Conservation (phyloP, 2,113 vertebrate species). For the Parus major region DNA sequence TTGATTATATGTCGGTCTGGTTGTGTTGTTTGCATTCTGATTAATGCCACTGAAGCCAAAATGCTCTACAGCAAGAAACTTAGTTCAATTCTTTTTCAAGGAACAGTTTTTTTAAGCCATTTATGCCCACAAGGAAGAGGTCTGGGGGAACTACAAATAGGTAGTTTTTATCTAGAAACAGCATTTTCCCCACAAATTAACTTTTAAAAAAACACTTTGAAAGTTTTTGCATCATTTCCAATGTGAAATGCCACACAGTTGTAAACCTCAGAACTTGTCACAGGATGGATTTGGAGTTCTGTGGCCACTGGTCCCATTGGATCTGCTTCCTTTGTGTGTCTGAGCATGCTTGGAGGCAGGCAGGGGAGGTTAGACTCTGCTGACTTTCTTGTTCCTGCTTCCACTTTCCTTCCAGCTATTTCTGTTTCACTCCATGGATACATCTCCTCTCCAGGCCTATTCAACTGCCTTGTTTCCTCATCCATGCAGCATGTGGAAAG, state of each 20-base stretch:
- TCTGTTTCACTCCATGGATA: not conserved
- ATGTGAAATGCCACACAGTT: not conserved
- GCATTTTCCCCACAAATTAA: not conserved
- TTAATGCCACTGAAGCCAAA: not conserved
- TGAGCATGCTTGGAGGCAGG: not conserved
- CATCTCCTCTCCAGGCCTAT: not conserved
- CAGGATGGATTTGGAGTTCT: not conserved
- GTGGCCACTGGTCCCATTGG: not conserved
- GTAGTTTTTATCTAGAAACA: not conserved
- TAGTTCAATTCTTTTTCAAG: not conserved
- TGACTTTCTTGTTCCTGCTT: conserved; percentile 24
- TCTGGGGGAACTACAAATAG: not conserved
- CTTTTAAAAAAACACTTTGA: not conserved
- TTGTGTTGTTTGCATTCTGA: not conserved
- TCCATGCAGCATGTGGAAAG: not conserved
- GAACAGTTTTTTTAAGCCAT: not conserved
- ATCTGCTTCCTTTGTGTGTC: not conserved
- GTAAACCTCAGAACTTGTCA: not conserved
- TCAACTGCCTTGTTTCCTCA: not conserved
- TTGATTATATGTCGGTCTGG: not conserved
- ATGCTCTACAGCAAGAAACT: not conserved
- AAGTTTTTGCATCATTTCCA: not conserved
- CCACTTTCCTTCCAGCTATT: not conserved
- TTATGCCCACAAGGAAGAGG: not conserved
- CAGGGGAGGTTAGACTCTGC: not conserved